Percentiles rank a stretch among this genome's conserved stretches.
These are phyloP conservation scores for Drosophila parabipectinata DNA, from an alignment of 1,140 invertebrate species.

Conservation along the genomic window DNA sequence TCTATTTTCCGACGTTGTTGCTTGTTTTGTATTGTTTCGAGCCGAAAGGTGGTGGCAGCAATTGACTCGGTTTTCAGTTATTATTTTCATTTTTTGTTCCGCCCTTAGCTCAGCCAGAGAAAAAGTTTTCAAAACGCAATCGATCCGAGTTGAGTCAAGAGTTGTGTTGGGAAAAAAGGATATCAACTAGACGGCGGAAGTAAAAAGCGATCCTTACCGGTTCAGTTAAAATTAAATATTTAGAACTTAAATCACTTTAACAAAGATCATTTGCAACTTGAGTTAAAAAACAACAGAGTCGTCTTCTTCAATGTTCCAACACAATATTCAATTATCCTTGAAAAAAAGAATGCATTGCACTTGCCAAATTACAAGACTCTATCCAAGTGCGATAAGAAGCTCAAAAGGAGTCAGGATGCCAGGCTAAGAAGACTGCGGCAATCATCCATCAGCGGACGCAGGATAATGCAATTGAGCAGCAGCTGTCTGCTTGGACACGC, in stretches of 20 bases:
- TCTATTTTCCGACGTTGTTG: conserved; percentile 40
- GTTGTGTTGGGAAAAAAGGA: conserved; percentile 24
- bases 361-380: conserved; percentile 65
- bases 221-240: not conserved
- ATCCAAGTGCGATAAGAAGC: conserved; percentile 35
- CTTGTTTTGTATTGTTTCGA: conserved; percentile 50
- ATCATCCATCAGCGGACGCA: conserved; percentile 53
- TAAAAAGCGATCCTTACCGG: conserved; percentile 19
- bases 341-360: conserved; percentile 15
- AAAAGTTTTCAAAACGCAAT: conserved; percentile 40
- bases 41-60: conserved; percentile 38
- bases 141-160: conserved; percentile 37
- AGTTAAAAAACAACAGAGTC: conserved; percentile 16
- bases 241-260: not conserved
- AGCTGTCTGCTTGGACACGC: conserved; percentile 52
- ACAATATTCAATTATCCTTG: conserved; percentile 49
- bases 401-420: conserved; percentile 14
- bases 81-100: conserved; percentile 13
- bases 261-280: conserved; percentile 14
- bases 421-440: conserved; percentile 20
- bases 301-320: conserved; percentile 11
- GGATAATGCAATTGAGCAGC: conserved; percentile 61
- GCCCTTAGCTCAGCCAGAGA: not conserved
- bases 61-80: conserved; percentile 33
- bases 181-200: conserved; percentile 5